These are phyloP conservation scores for Glossosoma conforme DNA, from an alignment of 1,140 invertebrate genomes.

Conservation along the genomic window DNA sequence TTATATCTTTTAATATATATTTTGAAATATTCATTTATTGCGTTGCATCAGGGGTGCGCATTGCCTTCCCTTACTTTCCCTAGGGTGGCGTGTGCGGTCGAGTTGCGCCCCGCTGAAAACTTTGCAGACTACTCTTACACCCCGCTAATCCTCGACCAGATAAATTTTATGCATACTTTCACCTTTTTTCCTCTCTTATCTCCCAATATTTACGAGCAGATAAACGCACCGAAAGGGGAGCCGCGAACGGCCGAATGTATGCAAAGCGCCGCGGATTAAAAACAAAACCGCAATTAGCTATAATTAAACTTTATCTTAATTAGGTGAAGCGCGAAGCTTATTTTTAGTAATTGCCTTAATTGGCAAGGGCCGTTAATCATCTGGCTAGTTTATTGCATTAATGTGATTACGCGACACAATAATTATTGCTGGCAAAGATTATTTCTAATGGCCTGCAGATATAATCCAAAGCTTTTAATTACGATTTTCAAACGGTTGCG, in stretches of 20 bases:
- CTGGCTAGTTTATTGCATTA: neutral
- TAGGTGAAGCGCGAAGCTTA: slow-evolving; percentile 11
- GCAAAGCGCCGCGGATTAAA: slow-evolving; percentile 30
- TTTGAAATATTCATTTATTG: no score
- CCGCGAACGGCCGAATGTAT: slow-evolving; percentile 26
- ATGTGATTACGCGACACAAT: neutral
- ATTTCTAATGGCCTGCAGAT: slow-evolving; percentile 1
- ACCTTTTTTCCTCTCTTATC: slow-evolving; percentile 26
- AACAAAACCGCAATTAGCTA: slow-evolving; percentile 33
- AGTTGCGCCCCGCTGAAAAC: no score
- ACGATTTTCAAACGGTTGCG: no score
- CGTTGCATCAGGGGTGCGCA: no score
- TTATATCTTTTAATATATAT: no score
- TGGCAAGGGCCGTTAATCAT: slow-evolving; percentile 3
- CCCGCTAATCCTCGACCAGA: slow-evolving; percentile 21
- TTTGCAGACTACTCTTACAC: slow-evolving; percentile 20
- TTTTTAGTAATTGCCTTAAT: slow-evolving; percentile 20
- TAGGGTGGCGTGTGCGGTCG: no score
- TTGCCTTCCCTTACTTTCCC: no score
- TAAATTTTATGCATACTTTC: slow-evolving; percentile 25
- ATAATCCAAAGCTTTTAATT: no score
- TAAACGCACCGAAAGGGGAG: slow-evolving; percentile 25
- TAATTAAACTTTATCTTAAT: slow-evolving; percentile 34
- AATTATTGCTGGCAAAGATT: neutral
- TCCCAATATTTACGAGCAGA: slow-evolving; percentile 32